phyloP scores from a whole-genome alignment of 1,140 invertebrate genomes.

The Orchestia grillus region DNA sequence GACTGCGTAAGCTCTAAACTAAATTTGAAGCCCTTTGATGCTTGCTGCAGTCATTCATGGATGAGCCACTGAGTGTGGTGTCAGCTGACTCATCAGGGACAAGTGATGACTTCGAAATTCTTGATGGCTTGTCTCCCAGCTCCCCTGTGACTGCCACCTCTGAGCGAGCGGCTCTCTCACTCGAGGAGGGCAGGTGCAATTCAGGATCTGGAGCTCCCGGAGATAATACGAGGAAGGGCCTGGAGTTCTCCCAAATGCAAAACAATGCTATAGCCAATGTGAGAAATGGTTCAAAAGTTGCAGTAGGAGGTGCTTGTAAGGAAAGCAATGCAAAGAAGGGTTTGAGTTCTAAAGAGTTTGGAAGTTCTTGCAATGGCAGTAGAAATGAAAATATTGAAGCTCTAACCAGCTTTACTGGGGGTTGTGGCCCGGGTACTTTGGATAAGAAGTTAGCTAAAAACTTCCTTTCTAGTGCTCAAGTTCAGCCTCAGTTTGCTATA shows the following conservation, averaged over 20 bases:
- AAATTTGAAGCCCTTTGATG: neutral
- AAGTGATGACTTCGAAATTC: slow-evolving; percentile 88
- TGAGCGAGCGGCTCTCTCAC: neutral
- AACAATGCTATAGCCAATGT: neutral
- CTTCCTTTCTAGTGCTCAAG: neutral
- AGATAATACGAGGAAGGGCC: neutral
- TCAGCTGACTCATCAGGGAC: slow-evolving; percentile 86
- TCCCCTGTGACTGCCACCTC: slow-evolving; percentile 69
- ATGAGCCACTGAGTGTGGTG: slow-evolving; percentile 83
- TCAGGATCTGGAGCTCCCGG: neutral
- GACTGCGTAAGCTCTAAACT: neutral
- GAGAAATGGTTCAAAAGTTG: neutral
- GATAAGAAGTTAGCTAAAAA: neutral
- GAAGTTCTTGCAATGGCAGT: neutral
- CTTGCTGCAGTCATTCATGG: slow-evolving; percentile 74
- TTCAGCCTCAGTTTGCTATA: slow-evolving; percentile 81
- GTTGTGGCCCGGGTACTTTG: neutral
- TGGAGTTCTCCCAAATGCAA: neutral
- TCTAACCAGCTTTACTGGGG: neutral
- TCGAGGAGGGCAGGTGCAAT: neutral
- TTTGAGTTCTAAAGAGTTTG: neutral
- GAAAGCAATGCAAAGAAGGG: neutral
- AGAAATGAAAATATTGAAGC: neutral
- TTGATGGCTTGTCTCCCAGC: slow-evolving; percentile 71
- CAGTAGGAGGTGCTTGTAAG: neutral